Base-by-base conservation (phyloP, 2,113 vertebrate genomes). In the Dolichotis patagonum region DNA sequence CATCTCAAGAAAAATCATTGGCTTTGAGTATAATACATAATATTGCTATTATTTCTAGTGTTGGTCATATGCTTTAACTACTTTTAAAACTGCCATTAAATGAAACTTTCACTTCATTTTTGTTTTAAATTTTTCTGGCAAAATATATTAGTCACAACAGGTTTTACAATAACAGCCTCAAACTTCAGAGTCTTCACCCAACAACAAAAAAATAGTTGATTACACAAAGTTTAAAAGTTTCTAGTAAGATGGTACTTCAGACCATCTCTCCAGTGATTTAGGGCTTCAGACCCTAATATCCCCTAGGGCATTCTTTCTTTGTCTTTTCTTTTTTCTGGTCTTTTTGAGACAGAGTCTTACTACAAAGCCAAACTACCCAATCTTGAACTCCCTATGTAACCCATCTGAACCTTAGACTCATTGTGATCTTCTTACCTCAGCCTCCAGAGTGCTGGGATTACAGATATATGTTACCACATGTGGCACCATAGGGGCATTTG, bases 111-210 rank as follows among this genome's bases (percentile, higher is more conserved):
- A 30, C 87, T 84, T 95, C 75, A 35, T 75, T 94, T 95, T 90
- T 88, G 80, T 58, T 96, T 95, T 83, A 85, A 84, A 85, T 22
- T 87, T 73, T 91, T 91, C 81, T 85, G 20, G 5, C 17, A n/a
- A 84, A 73, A 4, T 60, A 16, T 46, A 38, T 46, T 38, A 90
- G 43, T 75, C 38, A 86, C 69, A 28, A 60, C 71, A 75, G 14
- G 12, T 81, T 60, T 89, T 82, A 46, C 7, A 63, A 35, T 62
- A 83, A 85, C 35, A 63, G 82, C 32, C 35, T 96, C 32, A 90
- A 46, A 87, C 81, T 81, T 88, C 41, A 85, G 69, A 93, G 35
- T 77, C 41, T 41, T 60, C 19, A 84, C 41, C 35, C 28, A 63
- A 85, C 32, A 35, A 80, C 12, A 41, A 94, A 65, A 54, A 4